A percentile compares a stretch with the other conserved stretches of the same genome.
These are phyloP conservation scores for Drosophila varians DNA, from an alignment of 1,140 invertebrate species.

Conservation along the genomic window DNA sequence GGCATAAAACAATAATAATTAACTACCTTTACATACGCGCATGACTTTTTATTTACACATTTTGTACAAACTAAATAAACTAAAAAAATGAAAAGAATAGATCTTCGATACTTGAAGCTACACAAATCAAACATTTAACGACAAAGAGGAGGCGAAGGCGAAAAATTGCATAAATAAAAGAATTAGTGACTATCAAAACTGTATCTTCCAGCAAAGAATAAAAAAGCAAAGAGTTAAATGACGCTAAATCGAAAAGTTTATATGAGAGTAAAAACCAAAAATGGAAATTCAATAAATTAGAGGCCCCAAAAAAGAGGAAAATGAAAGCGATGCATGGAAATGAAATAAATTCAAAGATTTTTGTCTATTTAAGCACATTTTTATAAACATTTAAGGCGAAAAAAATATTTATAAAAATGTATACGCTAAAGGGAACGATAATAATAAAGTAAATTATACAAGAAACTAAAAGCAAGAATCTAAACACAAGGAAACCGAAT, in stretches of 20 bases:
- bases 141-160: constrained; percentile 24
- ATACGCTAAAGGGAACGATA: constrained; percentile 77
- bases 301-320: constrained; percentile 34
- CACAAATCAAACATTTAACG: constrained; percentile 54
- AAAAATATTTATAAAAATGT: constrained; percentile 76
- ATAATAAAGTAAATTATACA: constrained; percentile 73
- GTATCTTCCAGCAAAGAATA: constrained; percentile 83
- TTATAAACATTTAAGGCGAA: constrained; percentile 75
- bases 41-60: constrained; percentile 77
- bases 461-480: constrained; percentile 52
- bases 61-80: constrained; percentile 64
- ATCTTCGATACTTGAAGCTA: constrained; percentile 59
- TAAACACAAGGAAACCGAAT: constrained; percentile 25
- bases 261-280: constrained; percentile 57
- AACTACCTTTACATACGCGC: constrained; percentile 67
- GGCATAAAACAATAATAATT: constrained; percentile 78
- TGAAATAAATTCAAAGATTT: constrained; percentile 70
- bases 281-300: constrained; percentile 51
- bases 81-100: constrained; percentile 12
- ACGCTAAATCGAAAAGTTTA: constrained; percentile 66
- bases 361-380: constrained; percentile 82
- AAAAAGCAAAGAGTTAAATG: constrained; percentile 65
- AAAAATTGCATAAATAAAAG: constrained; percentile 73
- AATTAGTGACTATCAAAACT: constrained; percentile 84
- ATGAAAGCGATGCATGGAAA: constrained; percentile 39